Conservation (phyloP, 2,888 invertebrate genomes). For the Oxyteleia sp. region DNA sequence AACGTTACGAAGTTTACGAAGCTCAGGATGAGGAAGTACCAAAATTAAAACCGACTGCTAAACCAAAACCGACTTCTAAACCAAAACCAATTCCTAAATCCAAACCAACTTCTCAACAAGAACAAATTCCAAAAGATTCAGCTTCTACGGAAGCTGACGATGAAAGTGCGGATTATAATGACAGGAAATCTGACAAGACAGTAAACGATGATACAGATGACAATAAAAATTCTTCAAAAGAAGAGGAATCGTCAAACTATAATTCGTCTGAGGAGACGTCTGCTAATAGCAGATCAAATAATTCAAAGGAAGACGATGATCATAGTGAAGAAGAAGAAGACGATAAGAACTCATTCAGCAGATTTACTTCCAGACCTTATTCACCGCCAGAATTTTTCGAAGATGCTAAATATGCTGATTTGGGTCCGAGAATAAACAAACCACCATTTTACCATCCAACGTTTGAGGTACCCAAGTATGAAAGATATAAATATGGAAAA, state of each 20-base stretch:
- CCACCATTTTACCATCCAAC: conserved; percentile 83
- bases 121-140: conserved; percentile 33
- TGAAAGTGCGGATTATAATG: conserved; percentile 29
- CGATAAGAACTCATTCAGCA: conserved; percentile 77
- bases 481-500: conserved; percentile 62
- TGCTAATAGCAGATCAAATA: conserved; percentile 26
- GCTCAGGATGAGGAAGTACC: conserved; percentile 72
- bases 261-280: conserved; percentile 65
- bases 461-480: conserved; percentile 77
- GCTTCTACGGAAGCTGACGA: conserved; percentile 51
- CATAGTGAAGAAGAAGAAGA: conserved; percentile 71
- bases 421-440: conserved; percentile 83
- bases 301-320: conserved; percentile 42
- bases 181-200: conserved; percentile 28
- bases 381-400: conserved; percentile 83
- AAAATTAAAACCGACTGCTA: conserved; percentile 45
- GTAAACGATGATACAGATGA: conserved; percentile 41
- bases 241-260: conserved; percentile 26
- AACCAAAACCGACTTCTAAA: neutral
- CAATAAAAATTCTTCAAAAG: conserved; percentile 41
- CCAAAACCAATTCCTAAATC: neutral
- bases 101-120: neutral
- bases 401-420: conserved; percentile 80
- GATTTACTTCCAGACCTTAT: conserved; percentile 79
- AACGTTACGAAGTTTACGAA: conserved; percentile 75